Base-by-base conservation (phyloP, 2,888 invertebrate species). In the Rhaphigaster nebulosa region DNA sequence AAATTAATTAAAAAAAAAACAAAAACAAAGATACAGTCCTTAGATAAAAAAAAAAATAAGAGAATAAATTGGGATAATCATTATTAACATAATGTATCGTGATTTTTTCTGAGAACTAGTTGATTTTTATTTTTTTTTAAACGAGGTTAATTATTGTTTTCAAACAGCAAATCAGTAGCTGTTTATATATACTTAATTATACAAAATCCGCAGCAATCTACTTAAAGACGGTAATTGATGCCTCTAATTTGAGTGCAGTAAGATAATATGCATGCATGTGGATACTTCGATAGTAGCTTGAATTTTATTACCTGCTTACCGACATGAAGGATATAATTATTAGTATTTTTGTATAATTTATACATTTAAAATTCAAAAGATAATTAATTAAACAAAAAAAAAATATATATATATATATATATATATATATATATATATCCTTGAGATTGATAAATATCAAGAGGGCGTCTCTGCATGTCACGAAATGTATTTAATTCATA, bases 401-500 rank as follows among this genome's bases (percentile, higher is more conserved):
- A 60, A 60, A 60, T 0, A 38, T 38, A 38, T 20, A 76, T n/a
- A n/a, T n/a, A n/a, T n/a, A n/a, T n/a, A n/a, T n/a, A n/a, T n/a
- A n/a, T n/a, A n/a, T n/a, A n/a, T n/a, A n/a, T n/a, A n/a, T n/a
- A n/a, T n/a, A 76, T 20, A 34, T 38, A 76, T 76, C 38, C 38
- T 76, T 29, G 20, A 23, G 38, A 38, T 38, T 8, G 70, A 38
- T 76, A 76, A 76, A 76, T 38, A 76, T 76, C 23, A 76, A 38
- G 10, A 20, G 20, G 2, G 70, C 18, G 26, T 15, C 65, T 29
- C 29, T 76, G 38, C 38, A 38, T 38, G 70, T 76, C 5, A 76
- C 70, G 38, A 76, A 76, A 38, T 38, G 20, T 76, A 76, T 76
- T 76, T 20, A 5, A 76, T 76, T 76, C 70, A 76, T 76, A 76